Evolutionary conservation across 2,888 invertebrate genomes (phyloP).

Genomic region (Hydraecia micacea): DNA sequence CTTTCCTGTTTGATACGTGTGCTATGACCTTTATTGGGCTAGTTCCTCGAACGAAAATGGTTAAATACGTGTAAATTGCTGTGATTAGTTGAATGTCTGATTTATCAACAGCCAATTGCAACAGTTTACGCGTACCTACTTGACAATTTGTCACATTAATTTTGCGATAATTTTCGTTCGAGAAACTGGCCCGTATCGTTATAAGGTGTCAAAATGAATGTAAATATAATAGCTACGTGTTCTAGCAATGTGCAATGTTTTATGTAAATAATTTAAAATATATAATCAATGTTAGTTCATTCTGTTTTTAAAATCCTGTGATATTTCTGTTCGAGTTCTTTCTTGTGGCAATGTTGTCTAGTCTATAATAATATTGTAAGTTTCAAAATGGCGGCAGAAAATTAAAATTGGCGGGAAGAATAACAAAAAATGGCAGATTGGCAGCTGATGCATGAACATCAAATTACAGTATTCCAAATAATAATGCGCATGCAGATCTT

Average conservation of each 20-base stretch:
- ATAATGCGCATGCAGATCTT: too few species aligned
- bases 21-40: not conserved
- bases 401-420: conserved; percentile 8
- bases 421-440: not conserved
- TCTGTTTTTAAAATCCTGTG: conserved; percentile 54
- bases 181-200: not conserved
- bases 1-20: too few species aligned
- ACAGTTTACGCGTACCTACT: not conserved
- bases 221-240: conserved; percentile 54
- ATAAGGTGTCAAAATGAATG: conserved; percentile 8
- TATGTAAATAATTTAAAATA: conserved; percentile 55
- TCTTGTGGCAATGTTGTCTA: conserved; percentile 37
- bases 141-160: not conserved
- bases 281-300: conserved; percentile 31
- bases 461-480: too few species aligned
- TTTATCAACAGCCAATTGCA: not conserved
- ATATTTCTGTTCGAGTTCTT: conserved; percentile 48
- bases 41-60: not conserved
- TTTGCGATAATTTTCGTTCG: not conserved
- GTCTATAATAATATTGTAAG: not conserved
- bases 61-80: not conserved
- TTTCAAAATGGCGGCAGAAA: not conserved
- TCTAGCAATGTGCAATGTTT: conserved; percentile 55
- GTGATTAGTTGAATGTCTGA: too few species aligned
- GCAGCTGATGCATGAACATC: not conserved